Base-by-base conservation (phyloP, 2,888 invertebrate genomes). In the Nebria salina region DNA sequence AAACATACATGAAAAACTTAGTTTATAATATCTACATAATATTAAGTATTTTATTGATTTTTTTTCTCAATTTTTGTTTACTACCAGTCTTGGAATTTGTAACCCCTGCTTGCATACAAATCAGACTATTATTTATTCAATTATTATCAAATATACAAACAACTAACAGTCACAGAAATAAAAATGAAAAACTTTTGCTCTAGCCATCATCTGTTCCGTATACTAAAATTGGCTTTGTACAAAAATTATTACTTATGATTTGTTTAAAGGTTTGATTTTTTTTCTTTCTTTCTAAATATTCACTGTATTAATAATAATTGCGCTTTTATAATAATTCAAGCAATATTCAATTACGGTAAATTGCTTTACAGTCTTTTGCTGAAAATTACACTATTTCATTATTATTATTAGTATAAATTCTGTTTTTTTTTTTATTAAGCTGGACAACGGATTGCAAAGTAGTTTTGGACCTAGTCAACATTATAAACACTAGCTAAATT, bases 201-300 rank as follows among this genome's bases (percentile, higher is more conserved):
- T 26, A 54, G 43, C 54, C 75, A 64, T 64, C 79, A 75, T 75
- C 70, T 82, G 75, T 81, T 82, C 83, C 83, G 83, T 84, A 84
- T 84, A 84, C 83, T 83, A 75, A 84, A 81, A 83, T 82, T 83
- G 83, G 83, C 83, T 84, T 84, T 84, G 83, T 83, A 83, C 83
- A 83, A 84, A 83, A 84, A 83, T 83, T 84, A 83, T 81, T 83
- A 80, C 80, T 80, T 80, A 75, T 74, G 4, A 11, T 54, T 54
- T 54, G 4, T 54, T 54, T 54, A 11, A 11, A 54, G 7, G 54
- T 3, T 54, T 20, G 20, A 20, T 20, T 20, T 20, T 20, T 20
- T 20, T 20, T 34, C 5, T 54, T 54, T 54, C 54, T 54, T 54
- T 54, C 54, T 54, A 54, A 54, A 54, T 54, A 54, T 11, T 54